Evolutionary conservation across 1,140 invertebrate species (phyloP).

Genomic region (Parasteatoda tepidariorum): DNA sequence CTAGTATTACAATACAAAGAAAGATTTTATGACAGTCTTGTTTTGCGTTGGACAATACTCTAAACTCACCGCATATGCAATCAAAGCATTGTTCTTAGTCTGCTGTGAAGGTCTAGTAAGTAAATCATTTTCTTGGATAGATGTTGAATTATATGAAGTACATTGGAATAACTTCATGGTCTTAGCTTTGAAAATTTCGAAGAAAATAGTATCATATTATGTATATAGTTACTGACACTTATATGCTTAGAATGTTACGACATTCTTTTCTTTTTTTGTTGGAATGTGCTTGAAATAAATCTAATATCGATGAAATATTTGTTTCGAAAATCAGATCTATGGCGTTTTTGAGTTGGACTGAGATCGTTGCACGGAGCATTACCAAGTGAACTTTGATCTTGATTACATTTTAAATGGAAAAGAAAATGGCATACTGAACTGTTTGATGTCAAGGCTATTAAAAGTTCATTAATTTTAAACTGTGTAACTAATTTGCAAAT

Average conservation of each 20-base stretch:
- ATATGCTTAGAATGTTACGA: not conserved
- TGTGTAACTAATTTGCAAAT: too few relatives aligned
- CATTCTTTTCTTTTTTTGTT: not conserved
- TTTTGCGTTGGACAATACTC: conserved; percentile 26
- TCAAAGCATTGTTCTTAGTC: conserved; percentile 4
- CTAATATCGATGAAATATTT: too few relatives aligned
- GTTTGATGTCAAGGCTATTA: too few relatives aligned
- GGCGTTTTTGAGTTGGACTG: too few relatives aligned
- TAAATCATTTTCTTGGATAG: conserved; percentile 3
- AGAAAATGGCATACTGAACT: too few relatives aligned
- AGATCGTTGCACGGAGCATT: too few relatives aligned
- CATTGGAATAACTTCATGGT: not conserved
- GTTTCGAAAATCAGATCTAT: too few relatives aligned
- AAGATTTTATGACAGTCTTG: conserved; percentile 22
- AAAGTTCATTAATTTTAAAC: too few relatives aligned
- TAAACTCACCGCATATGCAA: conserved; percentile 2
- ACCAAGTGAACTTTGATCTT: too few relatives aligned
- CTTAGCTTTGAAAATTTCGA: conserved; percentile 6
- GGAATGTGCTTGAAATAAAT: not conserved
- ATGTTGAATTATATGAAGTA: not conserved
- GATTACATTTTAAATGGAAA: too few relatives aligned
- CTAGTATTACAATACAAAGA: conserved; percentile 17
- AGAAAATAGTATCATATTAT: not conserved
- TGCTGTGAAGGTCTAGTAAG: not conserved
- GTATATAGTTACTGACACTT: not conserved